Percentiles rank a stretch among this genome's conserved stretches.
Evolutionary conservation across 2,797 vertebrate species (phyloP).

Genomic region (Microctenopoma lineatum): DNA sequence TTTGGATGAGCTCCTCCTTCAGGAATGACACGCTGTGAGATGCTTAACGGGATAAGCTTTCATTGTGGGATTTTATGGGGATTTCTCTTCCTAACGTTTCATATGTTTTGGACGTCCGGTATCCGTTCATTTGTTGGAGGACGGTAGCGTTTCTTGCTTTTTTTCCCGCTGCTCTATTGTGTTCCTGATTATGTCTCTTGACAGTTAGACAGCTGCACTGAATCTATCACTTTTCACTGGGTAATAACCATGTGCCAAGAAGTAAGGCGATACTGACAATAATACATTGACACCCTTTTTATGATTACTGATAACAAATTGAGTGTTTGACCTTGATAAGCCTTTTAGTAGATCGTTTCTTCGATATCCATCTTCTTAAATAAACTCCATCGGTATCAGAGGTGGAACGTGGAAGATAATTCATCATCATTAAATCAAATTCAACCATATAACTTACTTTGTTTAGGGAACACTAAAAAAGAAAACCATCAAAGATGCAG

Average conservation of each 20-base stretch:
- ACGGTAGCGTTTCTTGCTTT: constrained; percentile 42
- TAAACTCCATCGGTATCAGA: not conserved
- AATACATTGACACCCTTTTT: constrained; percentile 41
- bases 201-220: constrained; percentile 64
- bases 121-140: constrained; percentile 42
- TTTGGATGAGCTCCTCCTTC: constrained; percentile 60
- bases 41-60: constrained; percentile 56
- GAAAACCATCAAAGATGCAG: not conserved
- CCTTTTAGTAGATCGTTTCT: constrained; percentile 3
- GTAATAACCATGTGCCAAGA: constrained; percentile 62
- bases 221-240: constrained; percentile 47
- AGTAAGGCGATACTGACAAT: constrained; percentile 48
- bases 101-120: constrained; percentile 36
- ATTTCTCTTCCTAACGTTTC: constrained; percentile 24
- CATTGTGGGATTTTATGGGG: constrained; percentile 33
- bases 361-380: constrained; percentile 13
- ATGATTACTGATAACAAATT: constrained; percentile 43
- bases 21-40: constrained; percentile 48
- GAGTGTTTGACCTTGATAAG: constrained; percentile 45
- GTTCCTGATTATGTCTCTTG: constrained; percentile 60
- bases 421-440: not conserved
- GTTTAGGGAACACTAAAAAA: constrained; percentile 1
- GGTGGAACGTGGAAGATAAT: not conserved
- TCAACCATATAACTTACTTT: not conserved
- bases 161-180: constrained; percentile 52